Percentiles rank a stretch among this genome's conserved stretches.
Evolutionary conservation across 2,797 vertebrate species (phyloP).

Genomic region (Enoplosus armatus): DNA sequence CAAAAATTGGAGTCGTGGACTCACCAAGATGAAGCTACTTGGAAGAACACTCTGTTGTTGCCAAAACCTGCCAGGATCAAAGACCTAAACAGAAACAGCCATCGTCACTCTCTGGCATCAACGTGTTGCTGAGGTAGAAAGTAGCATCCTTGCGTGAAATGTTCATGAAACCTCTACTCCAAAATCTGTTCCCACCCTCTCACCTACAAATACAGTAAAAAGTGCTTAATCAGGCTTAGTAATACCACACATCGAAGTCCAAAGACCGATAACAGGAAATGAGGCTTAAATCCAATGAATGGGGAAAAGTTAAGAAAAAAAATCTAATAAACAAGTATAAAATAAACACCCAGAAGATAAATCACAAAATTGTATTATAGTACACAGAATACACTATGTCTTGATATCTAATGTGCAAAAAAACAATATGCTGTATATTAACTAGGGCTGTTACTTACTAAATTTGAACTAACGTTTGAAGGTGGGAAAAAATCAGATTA

Average conservation of each 20-base stretch:
- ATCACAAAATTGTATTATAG: no score
- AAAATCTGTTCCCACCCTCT: constrained; percentile 23
- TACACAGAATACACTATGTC: no score
- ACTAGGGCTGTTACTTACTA: background rate
- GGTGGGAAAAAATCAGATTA: background rate
- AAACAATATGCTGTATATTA: background rate
- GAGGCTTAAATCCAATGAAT: background rate
- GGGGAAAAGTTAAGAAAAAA: background rate
- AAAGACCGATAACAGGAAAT: background rate
- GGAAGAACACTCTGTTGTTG: constrained; percentile 30
- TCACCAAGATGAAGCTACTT: constrained; percentile 29
- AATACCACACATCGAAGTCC: background rate
- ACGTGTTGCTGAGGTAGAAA: constrained; percentile 42
- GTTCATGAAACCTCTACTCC: constrained; percentile 21
- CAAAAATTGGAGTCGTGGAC: constrained; percentile 24
- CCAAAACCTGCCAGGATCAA: constrained; percentile 54
- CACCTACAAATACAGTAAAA: background rate
- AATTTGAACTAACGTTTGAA: background rate
- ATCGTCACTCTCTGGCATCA: constrained; percentile 33
- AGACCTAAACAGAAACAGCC: constrained; percentile 32
- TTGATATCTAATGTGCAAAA: background rate
- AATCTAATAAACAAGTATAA: background rate
- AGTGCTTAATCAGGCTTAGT: background rate
- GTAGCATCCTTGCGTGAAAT: constrained; percentile 42
- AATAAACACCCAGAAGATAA: background rate